Evolutionary conservation across 1,140 invertebrate species (phyloP).

Genomic region (Bombus waltoni): DNA sequence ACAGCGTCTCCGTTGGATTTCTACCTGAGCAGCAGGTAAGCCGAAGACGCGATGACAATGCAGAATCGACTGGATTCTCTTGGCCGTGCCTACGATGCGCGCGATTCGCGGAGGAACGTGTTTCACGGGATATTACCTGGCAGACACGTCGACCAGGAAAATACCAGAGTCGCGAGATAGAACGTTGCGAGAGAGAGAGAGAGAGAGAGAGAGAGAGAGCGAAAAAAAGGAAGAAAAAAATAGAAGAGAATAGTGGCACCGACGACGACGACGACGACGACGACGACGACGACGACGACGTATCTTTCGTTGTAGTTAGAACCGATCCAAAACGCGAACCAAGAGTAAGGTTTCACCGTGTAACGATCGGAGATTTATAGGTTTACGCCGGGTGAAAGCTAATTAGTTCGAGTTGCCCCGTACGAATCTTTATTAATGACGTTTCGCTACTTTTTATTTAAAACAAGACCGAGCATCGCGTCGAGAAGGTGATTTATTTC

Average conservation of each 20-base stretch:
- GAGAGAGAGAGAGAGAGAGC: no score
- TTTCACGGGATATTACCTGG: constrained; percentile 26
- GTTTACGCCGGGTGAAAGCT: constrained; percentile 16
- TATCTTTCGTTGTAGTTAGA: neutral
- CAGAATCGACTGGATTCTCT: neutral
- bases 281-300: no score
- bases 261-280: no score
- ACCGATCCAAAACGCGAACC: neutral
- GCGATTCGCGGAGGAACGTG: neutral
- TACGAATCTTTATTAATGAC: constrained; percentile 34
- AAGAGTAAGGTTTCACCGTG: neutral
- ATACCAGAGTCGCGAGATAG: neutral
- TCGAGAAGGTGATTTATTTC: neutral
- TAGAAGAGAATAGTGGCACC: neutral
- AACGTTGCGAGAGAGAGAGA: neutral
- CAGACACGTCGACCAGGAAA: neutral
- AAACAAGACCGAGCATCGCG: neutral
- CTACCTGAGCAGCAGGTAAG: constrained; percentile 24
- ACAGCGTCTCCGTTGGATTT: constrained; percentile 8
- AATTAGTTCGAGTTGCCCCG: constrained; percentile 36
- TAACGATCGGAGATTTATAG: constrained; percentile 3
- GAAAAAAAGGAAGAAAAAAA: neutral
- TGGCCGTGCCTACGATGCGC: neutral
- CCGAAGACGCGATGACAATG: constrained; percentile 31
- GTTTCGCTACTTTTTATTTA: constrained; percentile 13